These are phyloP conservation scores for Drosophila silvestris DNA, from an alignment of 2,888 invertebrate species.

Conservation along the genomic window DNA sequence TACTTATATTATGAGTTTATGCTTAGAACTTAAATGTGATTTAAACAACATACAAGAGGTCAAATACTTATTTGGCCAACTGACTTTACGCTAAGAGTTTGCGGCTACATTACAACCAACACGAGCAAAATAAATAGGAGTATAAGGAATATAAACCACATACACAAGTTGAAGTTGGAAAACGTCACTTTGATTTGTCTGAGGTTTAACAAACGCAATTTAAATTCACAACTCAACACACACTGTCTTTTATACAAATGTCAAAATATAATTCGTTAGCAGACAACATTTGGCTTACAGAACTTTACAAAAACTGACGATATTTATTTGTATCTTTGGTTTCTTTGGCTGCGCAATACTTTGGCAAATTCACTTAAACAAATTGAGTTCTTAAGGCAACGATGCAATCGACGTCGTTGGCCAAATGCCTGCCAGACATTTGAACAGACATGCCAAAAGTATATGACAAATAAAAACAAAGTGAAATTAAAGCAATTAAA, in stretches of 20 bases:
- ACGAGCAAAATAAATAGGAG: conserved; percentile 6
- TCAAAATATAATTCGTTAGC: conserved; percentile 57
- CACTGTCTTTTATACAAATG: conserved; percentile 43
- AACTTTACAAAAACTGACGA: conserved; percentile 12
- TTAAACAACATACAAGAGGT: conserved; percentile 38
- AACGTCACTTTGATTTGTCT: conserved; percentile 24
- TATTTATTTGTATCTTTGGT: conserved; percentile 13
- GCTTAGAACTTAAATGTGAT: conserved; percentile 41
- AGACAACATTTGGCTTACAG: conserved; percentile 1
- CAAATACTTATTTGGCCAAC: conserved; percentile 27
- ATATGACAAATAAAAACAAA: conserved; percentile 32
- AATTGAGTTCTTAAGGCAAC: conserved; percentile 47
- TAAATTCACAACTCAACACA: conserved; percentile 20
- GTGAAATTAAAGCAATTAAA: conserved; percentile 71
- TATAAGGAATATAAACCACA: conserved; percentile 2
- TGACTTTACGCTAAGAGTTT: conserved; percentile 8
- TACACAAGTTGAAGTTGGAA: conserved; percentile 14
- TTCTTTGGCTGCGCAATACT: conserved; percentile 32
- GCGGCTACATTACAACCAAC: conserved; percentile 14
- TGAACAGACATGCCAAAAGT: conserved; percentile 2
- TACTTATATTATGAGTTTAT: conserved; percentile 21
- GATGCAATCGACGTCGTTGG: conserved; percentile 21
- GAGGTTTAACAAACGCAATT: conserved; percentile 29
- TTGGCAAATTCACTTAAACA: conserved; percentile 45
- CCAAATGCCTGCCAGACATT: conserved; percentile 23